Evolutionary conservation across 2,888 invertebrate species (phyloP).

Genomic region (Lycocerus yunnanus): DNA sequence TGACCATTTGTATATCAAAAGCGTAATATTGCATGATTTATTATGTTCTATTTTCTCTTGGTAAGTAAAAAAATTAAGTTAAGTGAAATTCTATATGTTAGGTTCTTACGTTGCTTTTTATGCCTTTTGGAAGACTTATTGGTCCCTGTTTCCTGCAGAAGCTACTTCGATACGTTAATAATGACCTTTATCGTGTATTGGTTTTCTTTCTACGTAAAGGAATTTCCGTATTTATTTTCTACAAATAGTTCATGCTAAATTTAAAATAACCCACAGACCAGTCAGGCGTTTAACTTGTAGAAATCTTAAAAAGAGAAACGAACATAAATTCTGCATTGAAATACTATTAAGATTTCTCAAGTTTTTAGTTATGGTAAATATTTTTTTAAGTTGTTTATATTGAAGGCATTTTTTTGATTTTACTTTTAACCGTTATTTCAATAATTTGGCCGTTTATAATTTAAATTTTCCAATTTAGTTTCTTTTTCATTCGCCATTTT

Average conservation of each 20-base stretch:
- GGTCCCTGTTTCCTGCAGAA: background rate
- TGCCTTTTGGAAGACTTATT: background rate
- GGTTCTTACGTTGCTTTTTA: background rate
- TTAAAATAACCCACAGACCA: background rate
- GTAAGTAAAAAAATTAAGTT: background rate
- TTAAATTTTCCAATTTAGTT: too few species aligned
- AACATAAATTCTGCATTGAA: too few species aligned
- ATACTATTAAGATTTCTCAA: too few species aligned
- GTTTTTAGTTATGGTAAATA: too few species aligned
- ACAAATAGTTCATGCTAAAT: background rate
- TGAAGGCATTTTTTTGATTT: too few species aligned
- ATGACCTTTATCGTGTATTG: background rate
- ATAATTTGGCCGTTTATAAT: too few species aligned
- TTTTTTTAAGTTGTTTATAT: too few species aligned
- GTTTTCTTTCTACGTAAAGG: background rate
- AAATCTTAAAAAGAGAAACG: too few species aligned
- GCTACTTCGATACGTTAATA: background rate
- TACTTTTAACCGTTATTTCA: too few species aligned
- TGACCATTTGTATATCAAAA: background rate
- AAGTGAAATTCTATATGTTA: background rate
- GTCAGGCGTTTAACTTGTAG: background rate
- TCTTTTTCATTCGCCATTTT: too few species aligned
- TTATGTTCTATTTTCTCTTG: background rate
- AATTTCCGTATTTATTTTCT: background rate
- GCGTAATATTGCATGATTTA: background rate